These are phyloP conservation scores for Matsumurasca onukii DNA, from an alignment of 1,140 invertebrate species.

Conservation along the genomic window DNA sequence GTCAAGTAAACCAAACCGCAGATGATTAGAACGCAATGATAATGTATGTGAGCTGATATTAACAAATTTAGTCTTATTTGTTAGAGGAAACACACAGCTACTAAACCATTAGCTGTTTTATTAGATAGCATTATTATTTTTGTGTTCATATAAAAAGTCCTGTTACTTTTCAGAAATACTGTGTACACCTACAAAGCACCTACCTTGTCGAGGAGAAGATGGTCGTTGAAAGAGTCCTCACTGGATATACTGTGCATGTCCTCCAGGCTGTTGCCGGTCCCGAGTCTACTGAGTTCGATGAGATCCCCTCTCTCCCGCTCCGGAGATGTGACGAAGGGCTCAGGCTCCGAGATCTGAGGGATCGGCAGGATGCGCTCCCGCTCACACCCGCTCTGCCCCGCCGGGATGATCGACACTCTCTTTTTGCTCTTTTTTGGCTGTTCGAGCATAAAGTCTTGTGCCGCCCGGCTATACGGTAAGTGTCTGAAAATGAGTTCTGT, in stretches of 20 bases:
- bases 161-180: too few relatives aligned
- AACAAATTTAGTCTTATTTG: too few relatives aligned
- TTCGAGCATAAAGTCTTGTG: slow-evolving; percentile 38
- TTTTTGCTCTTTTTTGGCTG: slow-evolving; percentile 37
- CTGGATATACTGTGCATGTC: slow-evolving; percentile 37
- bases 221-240: slow-evolving; percentile 37
- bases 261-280: slow-evolving; percentile 36
- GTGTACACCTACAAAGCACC: too few relatives aligned
- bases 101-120: too few relatives aligned
- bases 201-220: slow-evolving; percentile 30
- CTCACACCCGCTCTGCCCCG: not conserved
- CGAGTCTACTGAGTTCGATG: slow-evolving; percentile 34
- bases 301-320: slow-evolving; percentile 34
- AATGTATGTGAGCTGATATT: too few relatives aligned
- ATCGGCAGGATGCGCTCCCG: slow-evolving; percentile 29
- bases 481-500: slow-evolving; percentile 32
- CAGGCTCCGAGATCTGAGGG: slow-evolving; percentile 33
- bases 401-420: slow-evolving; percentile 37
- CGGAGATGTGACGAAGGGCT: slow-evolving; percentile 23
- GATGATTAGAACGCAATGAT: too few relatives aligned
- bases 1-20: too few relatives aligned
- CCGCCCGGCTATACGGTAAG: slow-evolving; percentile 40
- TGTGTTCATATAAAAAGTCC: too few relatives aligned
- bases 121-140: too few relatives aligned
- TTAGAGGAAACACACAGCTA: too few relatives aligned